phyloP scores from a whole-genome alignment of 2,888 invertebrate genomes.

The Caenorhabditis parvicauda region DNA sequence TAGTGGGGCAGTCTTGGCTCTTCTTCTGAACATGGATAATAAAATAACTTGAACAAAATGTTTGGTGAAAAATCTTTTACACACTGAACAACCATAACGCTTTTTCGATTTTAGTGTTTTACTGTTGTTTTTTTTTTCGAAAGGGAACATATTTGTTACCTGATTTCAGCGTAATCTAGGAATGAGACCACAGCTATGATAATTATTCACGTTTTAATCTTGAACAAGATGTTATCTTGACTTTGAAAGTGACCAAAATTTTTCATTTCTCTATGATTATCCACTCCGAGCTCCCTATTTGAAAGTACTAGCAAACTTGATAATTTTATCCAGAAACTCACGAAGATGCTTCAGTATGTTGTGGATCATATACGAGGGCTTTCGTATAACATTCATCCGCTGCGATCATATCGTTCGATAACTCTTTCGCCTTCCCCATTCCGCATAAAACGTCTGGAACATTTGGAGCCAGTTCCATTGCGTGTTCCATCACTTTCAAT shows the following conservation, averaged over 20 bases:
- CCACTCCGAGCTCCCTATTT: too few relatives aligned
- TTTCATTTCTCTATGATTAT: neutral
- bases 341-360: slow-evolving; percentile 68
- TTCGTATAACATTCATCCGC: slow-evolving; percentile 85
- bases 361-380: slow-evolving; percentile 80
- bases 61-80: too few relatives aligned
- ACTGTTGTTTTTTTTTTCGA: too few relatives aligned
- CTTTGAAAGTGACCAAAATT: neutral
- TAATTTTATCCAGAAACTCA: slow-evolving; percentile 15
- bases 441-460: slow-evolving; percentile 69
- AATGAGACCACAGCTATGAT: too few relatives aligned
- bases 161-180: too few relatives aligned
- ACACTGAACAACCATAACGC: too few relatives aligned
- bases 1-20: slow-evolving; percentile 80
- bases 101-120: too few relatives aligned
- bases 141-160: too few relatives aligned
- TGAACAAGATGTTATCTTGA: neutral
- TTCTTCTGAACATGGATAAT: slow-evolving; percentile 67
- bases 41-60: neutral
- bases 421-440: slow-evolving; percentile 15
- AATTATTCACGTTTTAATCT: too few relatives aligned
- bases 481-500: slow-evolving; percentile 72
- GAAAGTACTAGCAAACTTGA: neutral
- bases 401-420: slow-evolving; percentile 73
- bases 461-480: slow-evolving; percentile 82